Base-by-base conservation (phyloP, 92 coral and sea anemone species). In the Paragorgia papillata region DNA sequence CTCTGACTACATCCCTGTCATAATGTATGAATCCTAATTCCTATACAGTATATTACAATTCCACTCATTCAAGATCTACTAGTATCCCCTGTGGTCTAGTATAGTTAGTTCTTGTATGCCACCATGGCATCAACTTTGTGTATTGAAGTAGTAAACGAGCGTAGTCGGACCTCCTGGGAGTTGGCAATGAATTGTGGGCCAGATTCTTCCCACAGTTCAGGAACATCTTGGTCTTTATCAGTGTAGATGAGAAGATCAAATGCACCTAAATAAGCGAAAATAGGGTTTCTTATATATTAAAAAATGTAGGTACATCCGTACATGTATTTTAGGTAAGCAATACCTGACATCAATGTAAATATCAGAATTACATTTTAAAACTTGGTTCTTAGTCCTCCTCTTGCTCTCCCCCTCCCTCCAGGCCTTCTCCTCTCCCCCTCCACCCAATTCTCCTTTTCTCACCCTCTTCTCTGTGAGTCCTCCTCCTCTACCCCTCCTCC, bases 41-140 rank as follows among this genome's bases (percentile, higher is more conserved):
- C n/a, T n/a, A n/a, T n/a, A n/a, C n/a, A n/a, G n/a, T n/a, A n/a
- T n/a, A n/a, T n/a, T n/a, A n/a, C n/a, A n/a, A n/a, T n/a, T n/a
- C n/a, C n/a, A n/a, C n/a, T n/a, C n/a, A n/a, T n/a, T 56, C 30
- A 1, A 56, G 21, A 51, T 51, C 20, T 7, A 51, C 9, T 31
- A 13, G 5, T 56, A 22, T n/a, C n/a, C n/a, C n/a, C n/a, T n/a
- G n/a, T n/a, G n/a, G n/a, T n/a, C 15, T 46, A 46, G 44, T 17
- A 28, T 22, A 28, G 9, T 22, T 31, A 71, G 61, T 71, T 90
- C 83, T 95, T 95, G 87, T 95, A 95, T 2, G 99, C 90, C 21
- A 95, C 99, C 97, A 91, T 91, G 13, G 99, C 92, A 37, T 91
- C 95, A 56, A 95, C 97, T 80, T 95, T 95, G 83, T 95, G 99